A percentile compares a stretch with the other conserved stretches of the same genome.
Conservation (phyloP, 2,113 vertebrate species). For the Ctenomys sociabilis region DNA sequence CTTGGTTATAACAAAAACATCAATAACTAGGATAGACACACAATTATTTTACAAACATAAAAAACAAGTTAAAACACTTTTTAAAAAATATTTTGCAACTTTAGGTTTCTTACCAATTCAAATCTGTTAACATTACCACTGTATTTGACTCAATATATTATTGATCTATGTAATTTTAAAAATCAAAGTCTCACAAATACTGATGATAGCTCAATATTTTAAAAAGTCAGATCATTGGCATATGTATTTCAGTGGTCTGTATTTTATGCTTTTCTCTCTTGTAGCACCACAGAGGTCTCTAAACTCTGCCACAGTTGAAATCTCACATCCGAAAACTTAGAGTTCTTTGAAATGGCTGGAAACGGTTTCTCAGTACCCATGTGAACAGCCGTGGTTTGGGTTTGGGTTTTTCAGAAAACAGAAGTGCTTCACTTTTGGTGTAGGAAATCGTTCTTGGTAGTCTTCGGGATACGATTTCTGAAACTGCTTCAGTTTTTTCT, state of each 20-base stretch:
- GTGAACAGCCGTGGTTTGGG: conserved; percentile 87
- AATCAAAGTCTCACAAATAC: no score
- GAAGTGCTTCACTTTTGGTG: conserved; percentile 87
- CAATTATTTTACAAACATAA: conserved; percentile 58
- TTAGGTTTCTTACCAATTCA: no score
- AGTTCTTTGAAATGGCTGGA: no score
- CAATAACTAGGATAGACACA: neutral
- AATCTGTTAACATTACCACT: conserved; percentile 22
- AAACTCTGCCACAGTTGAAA: neutral
- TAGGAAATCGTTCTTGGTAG: conserved; percentile 90
- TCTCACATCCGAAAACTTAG: conserved; percentile 91
- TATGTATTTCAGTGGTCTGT: conserved; percentile 20
- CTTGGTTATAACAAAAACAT: conserved; percentile 24
- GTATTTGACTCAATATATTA: no score
- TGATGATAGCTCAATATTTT: no score
- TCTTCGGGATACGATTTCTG: conserved; percentile 92
- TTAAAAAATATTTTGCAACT: no score
- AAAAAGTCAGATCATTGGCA: conserved; percentile 56
- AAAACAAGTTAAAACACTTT: no score
- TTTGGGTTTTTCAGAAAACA: conserved; percentile 89
- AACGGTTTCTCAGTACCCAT: conserved; percentile 90
- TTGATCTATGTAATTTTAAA: no score
- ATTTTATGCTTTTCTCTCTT: conserved; percentile 43
- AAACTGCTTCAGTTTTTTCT: no score
- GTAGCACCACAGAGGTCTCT: neutral